phyloP scores from a whole-genome alignment of 2,888 invertebrate species.

The Choristoneura rosaceana region DNA sequence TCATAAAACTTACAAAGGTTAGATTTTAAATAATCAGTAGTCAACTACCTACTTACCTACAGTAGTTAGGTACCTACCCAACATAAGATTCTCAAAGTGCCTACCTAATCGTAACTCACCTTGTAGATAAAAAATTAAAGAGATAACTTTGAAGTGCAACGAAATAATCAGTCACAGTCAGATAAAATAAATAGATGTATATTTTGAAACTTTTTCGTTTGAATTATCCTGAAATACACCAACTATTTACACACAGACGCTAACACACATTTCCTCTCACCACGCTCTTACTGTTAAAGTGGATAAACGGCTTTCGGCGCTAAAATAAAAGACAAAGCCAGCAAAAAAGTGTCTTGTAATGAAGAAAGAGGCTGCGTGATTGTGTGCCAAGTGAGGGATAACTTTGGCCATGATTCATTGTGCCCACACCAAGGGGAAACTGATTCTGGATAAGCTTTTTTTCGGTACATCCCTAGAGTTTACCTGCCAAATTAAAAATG shows the following conservation, averaged over 20 bases:
- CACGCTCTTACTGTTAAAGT: conserved; percentile 50
- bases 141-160: no score
- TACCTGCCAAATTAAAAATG: conserved; percentile 39
- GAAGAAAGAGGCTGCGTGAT: conserved; percentile 60
- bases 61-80: no score
- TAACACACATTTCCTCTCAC: conserved; percentile 49
- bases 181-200: neutral
- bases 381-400: conserved; percentile 62
- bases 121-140: no score
- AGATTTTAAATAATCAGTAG: no score
- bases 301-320: conserved; percentile 54
- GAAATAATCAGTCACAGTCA: no score
- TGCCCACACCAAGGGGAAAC: conserved; percentile 47
- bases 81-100: no score
- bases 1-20: no score
- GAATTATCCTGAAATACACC: neutral
- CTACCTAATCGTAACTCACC: no score
- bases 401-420: conserved; percentile 61
- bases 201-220: neutral
- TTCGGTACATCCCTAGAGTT: conserved; percentile 32
- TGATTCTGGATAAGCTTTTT: conserved; percentile 40
- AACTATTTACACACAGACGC: conserved; percentile 39
- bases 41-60: no score
- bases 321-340: conserved; percentile 52
- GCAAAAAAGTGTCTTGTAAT: conserved; percentile 59